Evolutionary conservation across 2,888 invertebrate species (phyloP).

Genomic region (Nymphalis urticae): DNA sequence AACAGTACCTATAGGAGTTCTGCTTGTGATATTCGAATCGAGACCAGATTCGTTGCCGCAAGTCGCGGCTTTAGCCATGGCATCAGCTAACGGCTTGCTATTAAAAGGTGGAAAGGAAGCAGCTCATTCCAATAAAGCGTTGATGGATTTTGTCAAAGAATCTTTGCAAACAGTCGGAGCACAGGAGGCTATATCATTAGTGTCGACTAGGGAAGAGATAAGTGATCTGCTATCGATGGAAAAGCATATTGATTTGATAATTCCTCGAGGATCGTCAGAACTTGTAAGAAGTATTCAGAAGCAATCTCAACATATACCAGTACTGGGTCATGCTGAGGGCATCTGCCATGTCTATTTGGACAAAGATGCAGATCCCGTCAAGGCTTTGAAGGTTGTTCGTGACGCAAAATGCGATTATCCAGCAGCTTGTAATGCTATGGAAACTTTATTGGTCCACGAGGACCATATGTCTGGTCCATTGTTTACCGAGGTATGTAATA

Average conservation of each 20-base stretch:
- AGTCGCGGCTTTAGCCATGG: slow-evolving; percentile 98
- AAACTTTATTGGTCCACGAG: slow-evolving; percentile 97
- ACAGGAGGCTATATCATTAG: slow-evolving; percentile 93
- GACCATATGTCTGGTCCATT: slow-evolving; percentile 85
- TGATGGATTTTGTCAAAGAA: slow-evolving; percentile 96
- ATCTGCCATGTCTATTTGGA: slow-evolving; percentile 99
- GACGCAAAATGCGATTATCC: slow-evolving; percentile 99
- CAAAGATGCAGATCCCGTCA: slow-evolving; percentile 91
- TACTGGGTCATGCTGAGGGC: slow-evolving; percentile 98
- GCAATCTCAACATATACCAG: slow-evolving; percentile 96
- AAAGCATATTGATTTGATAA: slow-evolving; percentile 97
- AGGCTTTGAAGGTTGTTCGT: slow-evolving; percentile 92
- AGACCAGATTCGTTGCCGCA: slow-evolving; percentile 98
- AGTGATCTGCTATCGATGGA: slow-evolving; percentile 97
- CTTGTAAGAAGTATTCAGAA: slow-evolving; percentile 93
- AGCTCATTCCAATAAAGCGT: slow-evolving; percentile 91
- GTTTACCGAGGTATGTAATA: slow-evolving; percentile 94
- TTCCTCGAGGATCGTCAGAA: slow-evolving; percentile 97
- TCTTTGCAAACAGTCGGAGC: slow-evolving; percentile 91
- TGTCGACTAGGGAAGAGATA: slow-evolving; percentile 97
- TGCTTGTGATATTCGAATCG: slow-evolving; percentile 98
- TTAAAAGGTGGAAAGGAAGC: slow-evolving; percentile 99
- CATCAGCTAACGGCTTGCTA: slow-evolving; percentile 97
- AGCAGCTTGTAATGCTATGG: slow-evolving; percentile 99
- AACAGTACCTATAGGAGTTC: slow-evolving; percentile 98